Percentiles rank a stretch among this genome's conserved stretches.
Evolutionary conservation across 2,797 vertebrate genomes (phyloP).

Genomic region (Sciurus vulgaris): DNA sequence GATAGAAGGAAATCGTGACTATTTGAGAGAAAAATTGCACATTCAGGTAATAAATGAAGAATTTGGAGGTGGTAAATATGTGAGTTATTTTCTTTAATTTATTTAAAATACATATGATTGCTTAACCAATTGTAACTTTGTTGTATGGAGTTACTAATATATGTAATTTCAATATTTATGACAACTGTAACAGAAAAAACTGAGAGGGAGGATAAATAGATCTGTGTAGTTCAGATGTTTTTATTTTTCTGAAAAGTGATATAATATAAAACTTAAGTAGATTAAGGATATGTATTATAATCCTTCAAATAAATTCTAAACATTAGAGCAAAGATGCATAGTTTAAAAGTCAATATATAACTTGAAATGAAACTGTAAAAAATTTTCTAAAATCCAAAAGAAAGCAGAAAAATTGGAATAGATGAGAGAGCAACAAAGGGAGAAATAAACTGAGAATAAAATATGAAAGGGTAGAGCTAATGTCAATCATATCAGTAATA

Average conservation of each 20-base stretch:
- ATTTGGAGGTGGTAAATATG: not conserved
- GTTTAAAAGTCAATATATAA: not conserved
- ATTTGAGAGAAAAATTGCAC: not conserved
- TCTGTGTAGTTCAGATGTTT: not conserved
- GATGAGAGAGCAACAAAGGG: not conserved
- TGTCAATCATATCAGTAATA: not conserved
- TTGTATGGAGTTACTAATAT: not conserved
- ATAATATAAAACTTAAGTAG: not conserved
- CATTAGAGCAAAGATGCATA: not conserved
- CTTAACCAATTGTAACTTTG: not conserved
- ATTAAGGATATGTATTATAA: not conserved
- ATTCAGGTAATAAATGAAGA: not conserved
- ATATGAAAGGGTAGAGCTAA: not conserved
- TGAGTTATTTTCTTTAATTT: not conserved
- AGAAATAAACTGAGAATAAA: not conserved
- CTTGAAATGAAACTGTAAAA: not conserved
- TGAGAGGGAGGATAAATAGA: not conserved
- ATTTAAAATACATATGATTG: not conserved
- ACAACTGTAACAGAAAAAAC: not conserved
- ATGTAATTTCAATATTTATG: not conserved
- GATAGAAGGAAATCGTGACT: not conserved
- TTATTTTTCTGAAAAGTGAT: not conserved
- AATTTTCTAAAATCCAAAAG: not conserved
- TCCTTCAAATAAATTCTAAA: not conserved
- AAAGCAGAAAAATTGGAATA: not conserved